Evolutionary conservation across 2,888 invertebrate species (phyloP), one percentile per base, ranked within the genome.

Genomic region (Emmelina monodactyla): DNA sequence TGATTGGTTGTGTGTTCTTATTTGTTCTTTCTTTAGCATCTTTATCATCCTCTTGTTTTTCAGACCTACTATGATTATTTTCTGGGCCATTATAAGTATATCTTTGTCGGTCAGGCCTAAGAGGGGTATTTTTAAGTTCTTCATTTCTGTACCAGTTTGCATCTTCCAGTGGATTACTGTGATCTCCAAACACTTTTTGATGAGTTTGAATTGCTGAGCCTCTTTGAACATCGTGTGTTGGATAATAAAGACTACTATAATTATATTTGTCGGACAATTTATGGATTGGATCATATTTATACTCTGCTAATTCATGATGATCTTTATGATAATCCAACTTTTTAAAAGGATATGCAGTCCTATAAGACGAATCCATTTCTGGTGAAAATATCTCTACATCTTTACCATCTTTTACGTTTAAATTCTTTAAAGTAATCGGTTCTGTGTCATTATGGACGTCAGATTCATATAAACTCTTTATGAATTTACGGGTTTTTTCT

Each of bases 261-360:
- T 55, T 44, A 28, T 56, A 41, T 35, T 45, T 51, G 14, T 51
- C 38, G 34, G 49, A 42, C 2, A 55, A 39, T 37, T 53, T 45
- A 32, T 51, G 42, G 28, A 42, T 35, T 15, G 41, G 43, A 7
- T 46, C 47, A 34, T 55, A 51, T 16, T 40, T 44, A 12, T 51
- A 53, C 16, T 47, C 44, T 15, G 42, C 40, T 31, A 39, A 39
- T 13, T 43, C 39, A 14, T 46, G 37, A 22, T 45, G 35, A 5
- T 43, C 39, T 16, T 36, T 43, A 32, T 46, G 46, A 13, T 43
- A 34, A 10, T 25, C 25, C 12, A 38, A 11, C 31, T 42, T 40
- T 19, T 35, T 42, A 9, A 40, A 42, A 5, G 48, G 48, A 34
- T 47, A 40, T 7, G 47, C 35, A 12, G 48, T 53, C 35, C 50